Base-by-base conservation (phyloP, 2,888 invertebrate genomes). In the Eupithecia abbreviata region DNA sequence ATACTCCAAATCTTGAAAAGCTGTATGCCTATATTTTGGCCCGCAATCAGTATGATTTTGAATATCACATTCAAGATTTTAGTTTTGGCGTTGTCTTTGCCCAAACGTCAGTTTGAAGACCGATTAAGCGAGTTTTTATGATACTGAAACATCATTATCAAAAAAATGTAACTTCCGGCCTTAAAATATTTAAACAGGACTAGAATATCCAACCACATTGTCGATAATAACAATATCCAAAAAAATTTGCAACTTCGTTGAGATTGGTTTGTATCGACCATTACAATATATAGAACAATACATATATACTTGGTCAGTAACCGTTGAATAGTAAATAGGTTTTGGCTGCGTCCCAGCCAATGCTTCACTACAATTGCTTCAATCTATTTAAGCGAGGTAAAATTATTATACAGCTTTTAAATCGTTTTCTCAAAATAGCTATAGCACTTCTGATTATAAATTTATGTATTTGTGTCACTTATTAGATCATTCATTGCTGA, bases 331-430 rank as follows among this genome's bases (percentile, higher is more conserved):
- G 55, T 74, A 45, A 69, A 72, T 62, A 18, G 72, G 47, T 49
- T 69, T 76, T 76, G 72, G 76, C 76, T 72, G 68, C 42, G 30
- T 10, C 72, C 69, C 72, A 72, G 68, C 5, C 62, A 45, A 55
- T 71, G 71, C n/a, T 71, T 71, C 41, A 42, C 42, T 55, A 71
- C 71, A 55, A 71, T 71, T 51, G 70, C 30, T 41, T 65, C 65
- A 13, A 65, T 65, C 41, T 41, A 65, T 65, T 65, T 66, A 42
- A 7, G 42, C 15, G 42, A 42, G 47, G 13, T 47, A 30, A 47
- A 66, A 42, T 66, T 66, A 66, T 62, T 62, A 12, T 30, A 62
- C 62, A 30, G 62, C 62, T 62, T 30, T 62, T 12, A 30, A 62
- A 62, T 10, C 62, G 62, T 62, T 30, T 18, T 62, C 62, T 62